These are phyloP conservation scores for Mythimna impura DNA, from an alignment of 2,888 invertebrate species.

Conservation along the genomic window DNA sequence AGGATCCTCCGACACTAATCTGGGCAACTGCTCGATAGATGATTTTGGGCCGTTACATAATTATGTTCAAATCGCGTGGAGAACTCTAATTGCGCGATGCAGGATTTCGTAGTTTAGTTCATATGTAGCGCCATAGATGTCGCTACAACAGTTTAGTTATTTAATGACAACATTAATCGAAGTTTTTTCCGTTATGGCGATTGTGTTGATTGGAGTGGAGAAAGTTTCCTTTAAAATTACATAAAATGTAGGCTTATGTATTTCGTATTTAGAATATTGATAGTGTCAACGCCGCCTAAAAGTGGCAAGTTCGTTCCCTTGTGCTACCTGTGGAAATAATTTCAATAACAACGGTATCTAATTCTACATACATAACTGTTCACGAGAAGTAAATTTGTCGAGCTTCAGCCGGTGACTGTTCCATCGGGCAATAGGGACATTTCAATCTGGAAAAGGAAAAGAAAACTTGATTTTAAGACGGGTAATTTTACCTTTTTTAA, in stretches of 20 bases:
- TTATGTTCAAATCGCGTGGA: no score
- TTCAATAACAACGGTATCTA: constrained; percentile 50
- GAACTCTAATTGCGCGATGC: no score
- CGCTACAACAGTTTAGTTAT: neutral
- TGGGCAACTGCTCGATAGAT: no score
- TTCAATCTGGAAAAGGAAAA: constrained; percentile 94
- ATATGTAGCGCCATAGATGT: no score
- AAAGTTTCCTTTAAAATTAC: neutral
- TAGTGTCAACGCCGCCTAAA: constrained; percentile 25
- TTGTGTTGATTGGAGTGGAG: neutral
- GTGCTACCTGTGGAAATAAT: constrained; percentile 44
- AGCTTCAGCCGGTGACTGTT: constrained; percentile 98
- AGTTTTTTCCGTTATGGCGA: neutral
- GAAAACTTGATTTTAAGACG: neutral
- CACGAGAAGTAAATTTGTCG: constrained; percentile 97
- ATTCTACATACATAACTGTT: constrained; percentile 51
- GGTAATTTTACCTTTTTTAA: neutral
- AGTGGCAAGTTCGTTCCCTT: constrained; percentile 48
- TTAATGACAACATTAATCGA: neutral
- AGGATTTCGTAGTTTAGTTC: no score
- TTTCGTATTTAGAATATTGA: neutral
- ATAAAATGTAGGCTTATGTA: neutral
- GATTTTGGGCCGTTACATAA: no score
- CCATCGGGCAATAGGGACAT: constrained; percentile 99
- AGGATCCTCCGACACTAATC: no score